Evolutionary conservation across 2,888 invertebrate species (phyloP), one percentile per base, ranked within the genome.

Genomic region (Eupithecia abbreviata): DNA sequence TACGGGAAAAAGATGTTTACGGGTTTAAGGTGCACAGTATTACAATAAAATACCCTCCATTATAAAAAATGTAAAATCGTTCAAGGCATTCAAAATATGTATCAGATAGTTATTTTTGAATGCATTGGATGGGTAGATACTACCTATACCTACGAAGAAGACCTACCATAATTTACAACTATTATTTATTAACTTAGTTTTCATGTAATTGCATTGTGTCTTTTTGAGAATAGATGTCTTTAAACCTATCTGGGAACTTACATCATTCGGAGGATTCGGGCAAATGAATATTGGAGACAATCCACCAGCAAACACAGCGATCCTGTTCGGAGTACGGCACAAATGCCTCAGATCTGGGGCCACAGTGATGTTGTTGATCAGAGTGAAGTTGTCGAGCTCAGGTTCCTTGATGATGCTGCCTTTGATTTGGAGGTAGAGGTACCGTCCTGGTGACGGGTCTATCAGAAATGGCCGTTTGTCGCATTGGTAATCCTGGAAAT

Each of bases 391-490:
- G 78, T 95, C 95, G 49, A 95, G 82, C 43, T 92, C 91, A 0
- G 95, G 95, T 78, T 95, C 95, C 42, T 91, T 91, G 82, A 95
- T 93, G 73, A 96, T 94, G 82, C 95, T 96, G 2, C 98, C 98
- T 80, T 96, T 96, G 79, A 97, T 95, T 88, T 97, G 97, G 42
- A 98, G 96, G 92, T 98, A 98, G 6, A 98, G 95, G 86, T 97
- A 98, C 81, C 97, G 97, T 70, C 96, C 97, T 12, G 96, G 96
- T 0, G 96, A 96, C 0, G 97, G 98, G 85, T 97, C 97, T 80
- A 98, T 97, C 66, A 98, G 95, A 96, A 98, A 97, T 0, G 98
- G 98, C 78, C 97, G 96, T 72, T 96, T 96, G 83, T 98, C 97
- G 84, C 98, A 98, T 81, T 97, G 97, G 85, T 70, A 55, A 51